phyloP scores from a whole-genome alignment of 2,888 invertebrate species.

The Ceramica pisi region DNA sequence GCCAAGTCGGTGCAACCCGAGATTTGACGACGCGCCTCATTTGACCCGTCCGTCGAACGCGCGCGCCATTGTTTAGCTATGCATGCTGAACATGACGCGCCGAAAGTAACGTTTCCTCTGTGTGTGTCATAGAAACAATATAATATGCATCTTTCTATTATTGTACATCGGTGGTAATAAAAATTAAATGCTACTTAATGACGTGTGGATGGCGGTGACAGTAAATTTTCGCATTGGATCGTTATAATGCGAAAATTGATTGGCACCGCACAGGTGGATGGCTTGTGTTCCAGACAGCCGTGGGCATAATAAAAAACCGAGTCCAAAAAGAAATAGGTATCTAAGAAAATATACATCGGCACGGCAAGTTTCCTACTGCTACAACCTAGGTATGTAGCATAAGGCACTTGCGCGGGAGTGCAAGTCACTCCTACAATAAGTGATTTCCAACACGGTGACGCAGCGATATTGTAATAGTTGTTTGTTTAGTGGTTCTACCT shows the following conservation, averaged over 20 bases:
- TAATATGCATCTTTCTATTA: conserved; percentile 67
- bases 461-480: conserved; percentile 89
- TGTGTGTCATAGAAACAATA: conserved; percentile 74
- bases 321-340: not conserved
- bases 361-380: conserved; percentile 70
- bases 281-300: not conserved
- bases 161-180: conserved; percentile 48
- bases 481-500: conserved; percentile 91
- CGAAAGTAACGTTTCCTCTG: conserved; percentile 75
- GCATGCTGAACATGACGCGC: conserved; percentile 80
- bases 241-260: conserved; percentile 4
- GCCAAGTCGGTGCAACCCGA: conserved; percentile 88
- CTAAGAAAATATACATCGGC: not conserved
- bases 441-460: conserved; percentile 90
- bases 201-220: too few relatives aligned
- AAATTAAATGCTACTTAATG: conserved; percentile 27
- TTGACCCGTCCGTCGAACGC: conserved; percentile 84
- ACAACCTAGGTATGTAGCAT: conserved; percentile 77
- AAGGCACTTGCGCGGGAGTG: conserved; percentile 83
- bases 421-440: conserved; percentile 90
- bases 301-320: not conserved
- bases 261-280: too few relatives aligned
- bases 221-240: too few relatives aligned
- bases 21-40: conserved; percentile 87
- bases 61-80: conserved; percentile 84